Conservation (phyloP, 1,140 invertebrate species). For the Hylyphantes graminicola region DNA sequence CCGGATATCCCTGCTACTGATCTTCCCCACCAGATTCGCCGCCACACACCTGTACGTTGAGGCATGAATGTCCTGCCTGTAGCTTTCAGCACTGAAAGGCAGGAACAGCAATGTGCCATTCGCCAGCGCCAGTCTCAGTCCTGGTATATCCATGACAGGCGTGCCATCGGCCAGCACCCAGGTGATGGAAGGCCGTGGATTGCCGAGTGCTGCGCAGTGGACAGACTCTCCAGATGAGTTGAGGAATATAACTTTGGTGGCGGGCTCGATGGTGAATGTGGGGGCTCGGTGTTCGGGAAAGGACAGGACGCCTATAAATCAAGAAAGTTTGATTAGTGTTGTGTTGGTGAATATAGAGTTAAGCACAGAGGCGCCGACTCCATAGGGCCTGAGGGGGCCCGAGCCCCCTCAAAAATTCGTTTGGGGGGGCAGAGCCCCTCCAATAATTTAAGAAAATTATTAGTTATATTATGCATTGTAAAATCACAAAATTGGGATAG, state of each 20-base stretch:
- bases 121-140: constrained; percentile 65
- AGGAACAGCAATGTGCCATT: constrained; percentile 79
- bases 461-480: no score
- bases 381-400: no score
- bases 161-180: constrained; percentile 67
- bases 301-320: constrained; percentile 28
- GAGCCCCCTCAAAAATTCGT: no score
- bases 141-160: constrained; percentile 64
- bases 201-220: constrained; percentile 67
- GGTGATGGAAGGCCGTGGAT: constrained; percentile 66
- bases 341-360: no score
- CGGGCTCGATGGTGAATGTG: constrained; percentile 63
- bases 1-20: constrained; percentile 66
- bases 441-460: no score
- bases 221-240: constrained; percentile 67
- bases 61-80: constrained; percentile 70
- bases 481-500: no score
- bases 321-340: neutral
- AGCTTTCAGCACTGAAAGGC: constrained; percentile 91
- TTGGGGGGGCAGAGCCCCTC: no score
- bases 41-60: constrained; percentile 67
- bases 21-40: constrained; percentile 65
- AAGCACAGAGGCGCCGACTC: no score
- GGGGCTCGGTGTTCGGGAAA: constrained; percentile 56
- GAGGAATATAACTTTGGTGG: constrained; percentile 65